phyloP scores from a whole-genome alignment of 1,140 invertebrate genomes.

The Meloidogyne floridensis region DNA sequence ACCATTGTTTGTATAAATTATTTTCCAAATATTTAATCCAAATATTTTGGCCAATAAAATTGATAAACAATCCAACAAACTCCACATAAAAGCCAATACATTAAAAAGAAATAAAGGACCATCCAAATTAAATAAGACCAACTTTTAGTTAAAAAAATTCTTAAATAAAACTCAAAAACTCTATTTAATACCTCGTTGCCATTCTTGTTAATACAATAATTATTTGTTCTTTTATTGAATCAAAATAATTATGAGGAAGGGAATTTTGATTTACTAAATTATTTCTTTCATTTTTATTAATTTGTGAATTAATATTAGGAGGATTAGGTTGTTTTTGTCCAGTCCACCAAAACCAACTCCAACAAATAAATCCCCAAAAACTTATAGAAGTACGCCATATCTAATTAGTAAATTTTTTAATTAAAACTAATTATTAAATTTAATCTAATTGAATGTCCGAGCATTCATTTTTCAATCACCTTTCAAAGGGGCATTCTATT shows the following conservation, averaged over 20 bases:
- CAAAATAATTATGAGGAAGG: background rate
- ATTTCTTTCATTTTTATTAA: background rate
- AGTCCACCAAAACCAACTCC: constrained; percentile 8
- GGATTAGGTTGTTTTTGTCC: background rate
- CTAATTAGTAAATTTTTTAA: background rate
- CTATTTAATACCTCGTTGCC: background rate
- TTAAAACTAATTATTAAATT: background rate
- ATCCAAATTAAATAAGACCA: background rate
- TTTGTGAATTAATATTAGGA: background rate
- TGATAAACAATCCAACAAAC: constrained; percentile 9
- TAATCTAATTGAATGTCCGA: no score
- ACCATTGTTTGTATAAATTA: no score
- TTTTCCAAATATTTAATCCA: background rate
- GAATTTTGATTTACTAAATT: background rate
- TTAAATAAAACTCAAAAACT: no score
- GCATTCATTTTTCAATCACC: no score
- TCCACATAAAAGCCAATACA: constrained; percentile 1
- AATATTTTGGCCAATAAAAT: background rate
- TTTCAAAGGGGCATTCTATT: no score
- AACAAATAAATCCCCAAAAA: constrained; percentile 7
- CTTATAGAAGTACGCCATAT: constrained; percentile 5
- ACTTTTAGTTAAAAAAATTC: background rate
- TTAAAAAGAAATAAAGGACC: background rate
- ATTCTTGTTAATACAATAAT: background rate
- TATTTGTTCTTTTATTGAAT: background rate